phyloP scores from a whole-genome alignment of 2,113 vertebrate species.

The Burhinus bistriatus region DNA sequence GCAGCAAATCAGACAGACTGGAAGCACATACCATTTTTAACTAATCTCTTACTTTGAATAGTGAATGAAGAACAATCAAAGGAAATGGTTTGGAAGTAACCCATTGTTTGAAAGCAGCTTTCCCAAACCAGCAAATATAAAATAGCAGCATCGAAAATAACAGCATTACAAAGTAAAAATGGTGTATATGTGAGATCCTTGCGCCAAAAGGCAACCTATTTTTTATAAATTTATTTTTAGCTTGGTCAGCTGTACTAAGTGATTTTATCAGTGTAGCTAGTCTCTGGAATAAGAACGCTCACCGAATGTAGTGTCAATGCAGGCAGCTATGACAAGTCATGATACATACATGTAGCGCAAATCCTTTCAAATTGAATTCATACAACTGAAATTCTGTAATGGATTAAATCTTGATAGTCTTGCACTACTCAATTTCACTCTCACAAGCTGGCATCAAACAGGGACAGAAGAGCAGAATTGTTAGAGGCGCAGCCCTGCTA shows the following conservation, averaged over 20 bases:
- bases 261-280: constrained; percentile 18
- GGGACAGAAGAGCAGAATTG: not conserved
- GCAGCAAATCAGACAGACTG: not conserved
- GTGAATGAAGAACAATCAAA: constrained; percentile 21
- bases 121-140: constrained; percentile 16
- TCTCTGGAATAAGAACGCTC: not conserved
- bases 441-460: not conserved
- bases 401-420: not conserved
- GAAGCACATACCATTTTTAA: not conserved
- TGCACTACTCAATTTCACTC: not conserved
- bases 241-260: not conserved
- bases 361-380: not conserved
- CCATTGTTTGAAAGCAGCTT: constrained; percentile 24
- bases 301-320: not conserved
- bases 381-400: not conserved
- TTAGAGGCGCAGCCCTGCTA: constrained; percentile 4
- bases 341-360: not conserved
- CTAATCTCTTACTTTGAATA: not conserved
- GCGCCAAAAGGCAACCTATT: not conserved
- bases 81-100: constrained; percentile 15
- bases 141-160: not conserved
- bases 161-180: constrained; percentile 13
- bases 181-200: not conserved
- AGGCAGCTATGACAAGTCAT: not conserved
- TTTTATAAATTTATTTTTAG: constrained; percentile 33